Evolutionary conservation across 53 echinoderm and acorn worm species (phyloP), one percentile per base, ranked within the genome.

Genomic region (Mesocentrotus franciscanus): DNA sequence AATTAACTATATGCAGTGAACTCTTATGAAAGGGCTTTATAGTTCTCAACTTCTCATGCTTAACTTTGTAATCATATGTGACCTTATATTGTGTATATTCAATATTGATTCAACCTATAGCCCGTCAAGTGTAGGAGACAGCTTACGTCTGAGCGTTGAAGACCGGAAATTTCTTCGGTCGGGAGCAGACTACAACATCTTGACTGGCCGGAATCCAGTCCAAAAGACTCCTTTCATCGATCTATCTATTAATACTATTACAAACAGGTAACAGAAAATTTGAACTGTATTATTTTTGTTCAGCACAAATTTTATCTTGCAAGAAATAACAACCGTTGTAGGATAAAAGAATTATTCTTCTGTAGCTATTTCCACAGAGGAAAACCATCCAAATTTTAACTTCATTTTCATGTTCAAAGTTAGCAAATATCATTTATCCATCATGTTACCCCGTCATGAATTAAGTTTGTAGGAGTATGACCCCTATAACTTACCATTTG

Each of bases 91-190:
- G 6, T 49, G n/a, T 87, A 6, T 10, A 13, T 58, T 87, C 58
- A 58, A 26, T 58, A 7, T 18, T 49, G 14, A 42, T 84, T 49
- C 49, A 36, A 84, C 49, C 24, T 36, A 1, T 64, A 94, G 95
- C 94, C 81, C 93, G 27, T 58, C 74, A 32, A 90, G 60, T 90
- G 34, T 59, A 42, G 61, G 78, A 60, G 89, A 75, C 30, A 59
- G 59, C 32, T 20, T 79, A 71, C 95, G 78, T 83, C 95, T 71
- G 92, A 94, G 96, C 12, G 95, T 96, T 24, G 96, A 96, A 75
- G 95, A 97, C 62, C 92, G 97, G 29, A 97, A 97, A 81, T 97
- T 97, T 56, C 96, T 97, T 59, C 93, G 92, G 39, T 95, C 98
- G 8, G 87, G 87, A 87, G 95, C 96, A 71, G 91, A 97, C 57